Evolutionary conservation across 2,888 invertebrate species (phyloP).

Genomic region (Herminia tarsipennalis): DNA sequence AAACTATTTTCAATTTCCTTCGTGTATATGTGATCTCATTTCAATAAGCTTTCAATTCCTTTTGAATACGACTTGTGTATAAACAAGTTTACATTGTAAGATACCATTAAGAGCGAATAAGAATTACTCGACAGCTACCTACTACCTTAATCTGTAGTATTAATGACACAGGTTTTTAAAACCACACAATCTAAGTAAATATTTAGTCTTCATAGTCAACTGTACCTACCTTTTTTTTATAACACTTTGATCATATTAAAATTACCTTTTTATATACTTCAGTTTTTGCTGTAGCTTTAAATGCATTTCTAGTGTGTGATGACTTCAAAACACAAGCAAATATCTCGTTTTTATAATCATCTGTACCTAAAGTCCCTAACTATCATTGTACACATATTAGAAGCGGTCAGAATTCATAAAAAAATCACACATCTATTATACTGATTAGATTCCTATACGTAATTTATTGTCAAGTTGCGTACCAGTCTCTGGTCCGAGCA

Average conservation of each 20-base stretch:
- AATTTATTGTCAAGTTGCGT: constrained; percentile 81
- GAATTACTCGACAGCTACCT: not conserved
- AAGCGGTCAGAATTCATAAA: constrained; percentile 50
- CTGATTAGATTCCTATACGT: constrained; percentile 84
- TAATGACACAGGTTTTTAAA: constrained; percentile 11
- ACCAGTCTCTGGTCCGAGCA: constrained; percentile 68
- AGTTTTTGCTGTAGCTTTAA: no score
- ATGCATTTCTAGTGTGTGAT: no score
- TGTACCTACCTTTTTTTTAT: no score
- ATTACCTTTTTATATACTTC: no score
- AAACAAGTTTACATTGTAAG: constrained; percentile 3
- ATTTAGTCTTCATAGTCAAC: no score
- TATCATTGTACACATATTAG: constrained; percentile 14
- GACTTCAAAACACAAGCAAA: constrained; percentile 18
- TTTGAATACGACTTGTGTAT: no score
- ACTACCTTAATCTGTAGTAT: constrained; percentile 5
- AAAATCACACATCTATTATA: constrained; percentile 82
- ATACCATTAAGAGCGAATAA: constrained; percentile 3
- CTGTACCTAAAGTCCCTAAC: constrained; percentile 1
- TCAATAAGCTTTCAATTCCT: no score
- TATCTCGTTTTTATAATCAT: constrained; percentile 15
- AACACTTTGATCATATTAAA: no score
- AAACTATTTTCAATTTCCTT: no score
- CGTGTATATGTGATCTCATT: no score
- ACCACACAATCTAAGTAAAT: constrained; percentile 20